Base-by-base conservation (phyloP, 2,888 invertebrate genomes). In the Notodonta ziczac region DNA sequence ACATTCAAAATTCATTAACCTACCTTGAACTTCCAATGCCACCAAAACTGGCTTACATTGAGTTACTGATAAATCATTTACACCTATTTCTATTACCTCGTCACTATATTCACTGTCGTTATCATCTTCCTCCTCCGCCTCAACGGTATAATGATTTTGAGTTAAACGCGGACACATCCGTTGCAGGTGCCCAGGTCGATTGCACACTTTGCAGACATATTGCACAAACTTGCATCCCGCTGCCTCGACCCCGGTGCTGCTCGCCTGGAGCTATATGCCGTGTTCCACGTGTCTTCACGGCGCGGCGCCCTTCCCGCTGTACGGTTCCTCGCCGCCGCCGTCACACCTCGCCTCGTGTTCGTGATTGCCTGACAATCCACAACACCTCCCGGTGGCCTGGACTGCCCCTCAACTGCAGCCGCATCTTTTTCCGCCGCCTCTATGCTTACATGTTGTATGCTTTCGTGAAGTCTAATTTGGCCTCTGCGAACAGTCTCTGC, bases 401-500 rank as follows among this genome's bases (percentile, higher is more conserved):
- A 13, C 13, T 24, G 14, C 39, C 48, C 53, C 16, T 57, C 58
- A 1, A 67, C 61, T 10, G 8, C 52, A 13, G 69, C 73, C 4
- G 73, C 64, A 35, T 69, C 55, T 10, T 58, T 54, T 48, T 69
- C 66, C 7, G 71, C 66, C 9, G 69, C 59, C 42, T 73, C 73
- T 57, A 73, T 57, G 4, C 57, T 59, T 0, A 57, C n/a, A 70
- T 13, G 8, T 32, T 64, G 12, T 58, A 58, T 0, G 70, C 70
- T 8, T 46, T 67, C 0, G 35, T 24, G 10, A 56, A 68, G 5
- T 57, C 59, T 5, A 73, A 3, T 0, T 60, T 58, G 0, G 56
- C 55, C 39, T 75, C 73, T 8, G 72, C 66, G n/a, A 75, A 75
- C 39, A 75, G 48, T 8, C 72, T 50, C 35, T 69, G 70, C 73